Percentiles rank a stretch among this genome's conserved stretches.
phyloP scores from a whole-genome alignment of 2,888 invertebrate genomes.

The Matsumyia berberina region DNA sequence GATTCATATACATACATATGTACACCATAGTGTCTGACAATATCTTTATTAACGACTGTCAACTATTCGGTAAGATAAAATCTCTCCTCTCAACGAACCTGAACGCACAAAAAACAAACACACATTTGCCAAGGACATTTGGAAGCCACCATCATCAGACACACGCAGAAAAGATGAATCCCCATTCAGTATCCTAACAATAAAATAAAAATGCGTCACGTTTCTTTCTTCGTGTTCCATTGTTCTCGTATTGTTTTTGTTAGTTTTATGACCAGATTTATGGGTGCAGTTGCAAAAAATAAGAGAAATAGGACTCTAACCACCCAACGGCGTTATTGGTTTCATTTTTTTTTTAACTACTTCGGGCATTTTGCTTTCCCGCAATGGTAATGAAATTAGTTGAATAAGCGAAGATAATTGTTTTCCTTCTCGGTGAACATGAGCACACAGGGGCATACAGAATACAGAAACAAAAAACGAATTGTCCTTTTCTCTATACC shows the following conservation, averaged over 20 bases:
- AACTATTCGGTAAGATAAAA: conserved; percentile 62
- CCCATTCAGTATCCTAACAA: conserved; percentile 33
- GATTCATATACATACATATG: too few species aligned
- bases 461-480: conserved; percentile 27
- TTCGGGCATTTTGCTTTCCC: conserved; percentile 59
- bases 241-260: conserved; percentile 63
- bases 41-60: conserved; percentile 75
- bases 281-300: conserved; percentile 62
- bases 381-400: conserved; percentile 74
- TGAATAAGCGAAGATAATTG: conserved; percentile 73
- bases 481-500: conserved; percentile 25
- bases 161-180: conserved; percentile 49
- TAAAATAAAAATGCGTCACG: conserved; percentile 61
- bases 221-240: conserved; percentile 35
- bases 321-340: conserved; percentile 63
- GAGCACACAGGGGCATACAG: conserved; percentile 20
- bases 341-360: conserved; percentile 52
- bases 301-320: conserved; percentile 31
- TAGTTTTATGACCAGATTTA: conserved; percentile 68
- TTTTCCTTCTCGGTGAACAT: conserved; percentile 45
- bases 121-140: conserved; percentile 57
- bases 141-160: conserved; percentile 13
- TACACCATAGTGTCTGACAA: conserved; percentile 69
- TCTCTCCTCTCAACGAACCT: conserved; percentile 54
- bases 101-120: conserved; percentile 29